phyloP scores from a whole-genome alignment of 2,888 invertebrate species.

The Panopea generosa region DNA sequence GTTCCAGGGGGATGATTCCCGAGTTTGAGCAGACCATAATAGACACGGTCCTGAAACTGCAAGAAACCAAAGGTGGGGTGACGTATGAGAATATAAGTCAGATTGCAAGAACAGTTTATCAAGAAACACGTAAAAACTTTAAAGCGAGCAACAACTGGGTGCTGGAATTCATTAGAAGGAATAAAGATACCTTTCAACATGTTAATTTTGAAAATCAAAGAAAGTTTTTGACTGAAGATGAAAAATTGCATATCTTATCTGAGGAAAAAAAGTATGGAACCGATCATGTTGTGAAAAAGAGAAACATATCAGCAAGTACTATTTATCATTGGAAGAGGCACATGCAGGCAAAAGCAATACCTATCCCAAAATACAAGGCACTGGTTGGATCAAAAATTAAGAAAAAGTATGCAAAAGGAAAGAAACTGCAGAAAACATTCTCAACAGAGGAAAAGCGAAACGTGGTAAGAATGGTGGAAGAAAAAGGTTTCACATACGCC shows the following conservation, averaged over 20 bases:
- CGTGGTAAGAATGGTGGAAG: conserved; percentile 43
- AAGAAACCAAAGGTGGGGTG: conserved; percentile 51
- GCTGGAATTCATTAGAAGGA: conserved; percentile 51
- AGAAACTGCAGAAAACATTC: conserved; percentile 27
- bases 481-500: conserved; percentile 54
- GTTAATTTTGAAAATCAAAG: conserved; percentile 52
- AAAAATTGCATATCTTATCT: conserved; percentile 54
- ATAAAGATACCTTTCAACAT: conserved; percentile 41
- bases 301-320: conserved; percentile 59
- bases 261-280: conserved; percentile 62
- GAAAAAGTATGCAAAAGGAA: conserved; percentile 54
- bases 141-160: conserved; percentile 63
- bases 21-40: conserved; percentile 55
- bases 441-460: conserved; percentile 52
- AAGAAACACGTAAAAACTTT: conserved; percentile 57
- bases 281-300: conserved; percentile 55
- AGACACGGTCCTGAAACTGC: conserved; percentile 43
- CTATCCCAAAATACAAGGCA: conserved; percentile 55
- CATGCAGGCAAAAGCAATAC: conserved; percentile 53
- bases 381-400: conserved; percentile 51
- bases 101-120: conserved; percentile 45
- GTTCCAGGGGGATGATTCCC: conserved; percentile 52
- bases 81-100: conserved; percentile 57
- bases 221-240: conserved; percentile 41
- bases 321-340: conserved; percentile 50